These are phyloP conservation scores for Lasius fuliginosus DNA, from an alignment of 2,888 invertebrate species.

Conservation along the genomic window DNA sequence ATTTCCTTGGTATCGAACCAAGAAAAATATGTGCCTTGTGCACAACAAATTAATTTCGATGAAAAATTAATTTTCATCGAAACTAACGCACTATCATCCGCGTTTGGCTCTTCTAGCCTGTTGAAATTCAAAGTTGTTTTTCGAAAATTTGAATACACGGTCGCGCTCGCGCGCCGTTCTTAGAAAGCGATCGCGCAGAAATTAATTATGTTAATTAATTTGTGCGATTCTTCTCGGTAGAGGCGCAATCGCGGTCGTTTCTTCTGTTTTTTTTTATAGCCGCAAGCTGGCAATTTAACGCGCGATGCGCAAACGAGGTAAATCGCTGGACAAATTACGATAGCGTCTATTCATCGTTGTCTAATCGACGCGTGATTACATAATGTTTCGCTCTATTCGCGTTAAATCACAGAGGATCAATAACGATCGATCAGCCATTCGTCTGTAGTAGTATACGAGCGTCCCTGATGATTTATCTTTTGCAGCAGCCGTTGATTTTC, in stretches of 20 bases:
- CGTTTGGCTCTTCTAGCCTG: no score
- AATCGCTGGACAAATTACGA: slow-evolving; percentile 11
- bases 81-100: no score
- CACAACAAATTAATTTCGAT: no score
- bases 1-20: no score
- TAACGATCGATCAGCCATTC: slow-evolving; percentile 27
- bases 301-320: slow-evolving; percentile 8
- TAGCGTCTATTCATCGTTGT: background rate
- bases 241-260: background rate
- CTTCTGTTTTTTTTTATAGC: background rate
- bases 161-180: background rate
- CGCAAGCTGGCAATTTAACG: no score
- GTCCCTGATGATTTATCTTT: slow-evolving; percentile 19
- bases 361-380: background rate
- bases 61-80: no score
- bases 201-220: slow-evolving; percentile 25
- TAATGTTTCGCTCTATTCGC: background rate
- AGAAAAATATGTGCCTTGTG: no score
- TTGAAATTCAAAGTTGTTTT: no score
- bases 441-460: background rate
- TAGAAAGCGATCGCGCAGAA: background rate
- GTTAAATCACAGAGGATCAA: slow-evolving; percentile 13
- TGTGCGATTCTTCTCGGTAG: background rate
- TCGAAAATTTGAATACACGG: slow-evolving; percentile 37
- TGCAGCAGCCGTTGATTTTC: background rate